Evolutionary conservation across 2,113 vertebrate species (phyloP).

Genomic region (Saiga tatarica): DNA sequence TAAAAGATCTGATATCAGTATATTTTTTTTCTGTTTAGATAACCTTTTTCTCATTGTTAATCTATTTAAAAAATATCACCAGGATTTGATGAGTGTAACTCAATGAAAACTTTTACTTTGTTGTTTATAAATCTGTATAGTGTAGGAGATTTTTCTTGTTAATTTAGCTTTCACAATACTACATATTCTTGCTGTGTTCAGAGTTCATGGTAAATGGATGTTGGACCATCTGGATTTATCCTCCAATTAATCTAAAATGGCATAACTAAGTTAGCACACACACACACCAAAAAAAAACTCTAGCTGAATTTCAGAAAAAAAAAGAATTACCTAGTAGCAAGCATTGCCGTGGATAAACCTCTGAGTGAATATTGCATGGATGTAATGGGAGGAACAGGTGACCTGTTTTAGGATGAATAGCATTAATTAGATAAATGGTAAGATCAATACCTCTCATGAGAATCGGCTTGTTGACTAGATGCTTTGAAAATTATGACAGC

Average conservation of each 20-base stretch:
- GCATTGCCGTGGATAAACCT: background rate
- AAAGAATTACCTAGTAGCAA: background rate
- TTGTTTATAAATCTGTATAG: background rate
- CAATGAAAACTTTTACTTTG: background rate
- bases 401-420: background rate
- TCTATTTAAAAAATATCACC: background rate
- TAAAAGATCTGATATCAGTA: background rate
- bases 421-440: background rate
- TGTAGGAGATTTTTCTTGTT: background rate
- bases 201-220: background rate
- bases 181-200: background rate
- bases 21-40: background rate
- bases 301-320: background rate
- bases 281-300: too few species aligned
- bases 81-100: background rate
- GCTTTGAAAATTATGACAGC: background rate
- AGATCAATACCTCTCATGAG: background rate
- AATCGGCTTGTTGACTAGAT: background rate
- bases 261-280: background rate
- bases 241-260: background rate
- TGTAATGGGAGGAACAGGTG: background rate
- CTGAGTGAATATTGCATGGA: background rate
- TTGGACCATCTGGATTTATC: background rate
- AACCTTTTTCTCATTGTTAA: background rate
- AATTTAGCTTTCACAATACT: background rate